These are phyloP conservation scores for Periphyllus acericola DNA, from an alignment of 2,888 invertebrate genomes.

Conservation along the genomic window DNA sequence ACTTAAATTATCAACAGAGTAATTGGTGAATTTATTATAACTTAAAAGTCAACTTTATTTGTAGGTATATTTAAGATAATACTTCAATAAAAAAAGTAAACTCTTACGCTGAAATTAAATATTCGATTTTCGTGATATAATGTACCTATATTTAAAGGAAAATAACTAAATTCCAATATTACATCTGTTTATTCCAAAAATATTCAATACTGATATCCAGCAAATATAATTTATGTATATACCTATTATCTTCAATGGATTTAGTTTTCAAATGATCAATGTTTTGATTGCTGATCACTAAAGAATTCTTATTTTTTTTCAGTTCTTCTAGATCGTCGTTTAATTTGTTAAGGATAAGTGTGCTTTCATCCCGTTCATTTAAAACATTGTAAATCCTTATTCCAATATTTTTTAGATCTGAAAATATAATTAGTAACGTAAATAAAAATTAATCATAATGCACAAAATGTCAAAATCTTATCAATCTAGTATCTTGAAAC, in stretches of 20 bases:
- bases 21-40: too few species aligned
- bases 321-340: background rate
- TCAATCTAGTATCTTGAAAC: too few species aligned
- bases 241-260: background rate
- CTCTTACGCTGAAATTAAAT: too few species aligned
- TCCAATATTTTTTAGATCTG: constrained; percentile 1
- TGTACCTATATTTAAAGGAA: too few species aligned
- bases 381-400: background rate
- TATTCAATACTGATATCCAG: background rate
- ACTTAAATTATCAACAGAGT: too few species aligned
- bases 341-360: background rate
- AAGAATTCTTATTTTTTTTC: background rate
- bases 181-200: background rate
- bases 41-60: too few species aligned
- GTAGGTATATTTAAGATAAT: too few species aligned
- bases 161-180: background rate
- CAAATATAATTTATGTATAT: background rate
- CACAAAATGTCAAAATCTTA: background rate
- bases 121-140: too few species aligned
- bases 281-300: background rate
- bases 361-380: background rate
- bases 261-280: background rate
- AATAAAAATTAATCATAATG: background rate
- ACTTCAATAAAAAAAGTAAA: too few species aligned
- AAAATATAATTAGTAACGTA: background rate